phyloP scores from a whole-genome alignment of 2,888 invertebrate genomes.

The Salticus scenicus region DNA sequence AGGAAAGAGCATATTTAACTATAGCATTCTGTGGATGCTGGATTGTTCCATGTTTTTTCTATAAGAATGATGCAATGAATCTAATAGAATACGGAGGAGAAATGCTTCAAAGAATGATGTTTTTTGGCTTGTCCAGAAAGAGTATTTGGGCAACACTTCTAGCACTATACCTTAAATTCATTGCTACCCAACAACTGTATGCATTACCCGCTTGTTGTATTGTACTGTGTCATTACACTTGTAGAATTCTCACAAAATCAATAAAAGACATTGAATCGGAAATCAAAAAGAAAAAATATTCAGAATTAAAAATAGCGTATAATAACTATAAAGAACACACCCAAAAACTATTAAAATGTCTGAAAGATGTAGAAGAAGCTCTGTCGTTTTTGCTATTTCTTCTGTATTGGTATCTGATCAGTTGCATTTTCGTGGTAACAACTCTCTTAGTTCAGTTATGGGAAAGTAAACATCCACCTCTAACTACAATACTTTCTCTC shows the following conservation, averaged over 20 bases:
- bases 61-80: not conserved
- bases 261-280: not conserved
- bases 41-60: slow-evolving; percentile 1
- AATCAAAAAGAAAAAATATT: not conserved
- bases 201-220: slow-evolving; percentile 21
- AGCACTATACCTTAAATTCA: not conserved
- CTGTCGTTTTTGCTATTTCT: slow-evolving; percentile 18
- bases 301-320: not conserved
- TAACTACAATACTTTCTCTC: not conserved
- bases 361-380: slow-evolving; percentile 15
- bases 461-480: not conserved
- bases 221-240: slow-evolving; percentile 27
- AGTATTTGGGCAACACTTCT: not conserved
- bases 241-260: not conserved
- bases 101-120: not conserved
- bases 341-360: not conserved
- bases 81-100: not conserved
- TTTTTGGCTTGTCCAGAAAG: slow-evolving; percentile 3
- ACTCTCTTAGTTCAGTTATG: slow-evolving; percentile 8
- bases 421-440: slow-evolving; percentile 38
- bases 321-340: not conserved
- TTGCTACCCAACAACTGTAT: slow-evolving; percentile 30
- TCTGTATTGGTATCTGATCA: slow-evolving; percentile 28
- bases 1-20: not conserved
- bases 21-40: not conserved